Percentiles rank a stretch among this genome's conserved stretches.
phyloP scores from a whole-genome alignment of 53 echinoderm and acorn worm species.

The Echinarachnius parma region DNA sequence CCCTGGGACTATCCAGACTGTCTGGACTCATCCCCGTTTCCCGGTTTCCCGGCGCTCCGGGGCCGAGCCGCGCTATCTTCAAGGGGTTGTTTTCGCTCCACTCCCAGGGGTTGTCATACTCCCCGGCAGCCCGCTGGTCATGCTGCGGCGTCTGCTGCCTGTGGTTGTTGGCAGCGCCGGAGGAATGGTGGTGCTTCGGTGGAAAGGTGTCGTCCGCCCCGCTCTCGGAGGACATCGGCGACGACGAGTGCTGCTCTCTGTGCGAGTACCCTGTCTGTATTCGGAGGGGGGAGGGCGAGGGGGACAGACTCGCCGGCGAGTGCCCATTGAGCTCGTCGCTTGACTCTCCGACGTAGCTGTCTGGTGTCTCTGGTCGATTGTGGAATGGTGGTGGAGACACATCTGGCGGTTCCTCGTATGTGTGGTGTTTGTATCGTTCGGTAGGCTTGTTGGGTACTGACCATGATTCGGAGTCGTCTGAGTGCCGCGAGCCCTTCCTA shows the following conservation, averaged over 20 bases:
- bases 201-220: conserved; percentile 44
- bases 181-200: conserved; percentile 27
- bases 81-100: conserved; percentile 71
- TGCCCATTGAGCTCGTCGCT: conserved; percentile 45
- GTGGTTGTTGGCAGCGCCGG: conserved; percentile 50
- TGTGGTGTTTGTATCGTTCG: conserved; percentile 53
- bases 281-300: conserved; percentile 25
- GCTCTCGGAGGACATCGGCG: conserved; percentile 38
- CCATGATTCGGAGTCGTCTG: conserved; percentile 23
- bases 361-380: conserved; percentile 43
- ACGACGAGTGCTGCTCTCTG: conserved; percentile 40
- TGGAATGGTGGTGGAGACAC: conserved; percentile 39
- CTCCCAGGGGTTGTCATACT: conserved; percentile 99
- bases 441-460: conserved; percentile 22
- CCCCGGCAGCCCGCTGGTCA: conserved; percentile 77
- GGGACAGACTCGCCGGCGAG: conserved; percentile 34
- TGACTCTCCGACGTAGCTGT: conserved; percentile 44
- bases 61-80: conserved; percentile 41
- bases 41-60: no score
- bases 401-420: conserved; percentile 71
- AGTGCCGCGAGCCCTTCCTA: conserved; percentile 12
- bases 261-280: conserved; percentile 28
- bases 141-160: conserved; percentile 85
- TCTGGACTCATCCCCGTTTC: no score
- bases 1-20: conserved; percentile 59